Evolutionary conservation across 2,113 vertebrate genomes (phyloP), one percentile per base, ranked within the genome.

Genomic region (Psammodynastes pulverulentus): DNA sequence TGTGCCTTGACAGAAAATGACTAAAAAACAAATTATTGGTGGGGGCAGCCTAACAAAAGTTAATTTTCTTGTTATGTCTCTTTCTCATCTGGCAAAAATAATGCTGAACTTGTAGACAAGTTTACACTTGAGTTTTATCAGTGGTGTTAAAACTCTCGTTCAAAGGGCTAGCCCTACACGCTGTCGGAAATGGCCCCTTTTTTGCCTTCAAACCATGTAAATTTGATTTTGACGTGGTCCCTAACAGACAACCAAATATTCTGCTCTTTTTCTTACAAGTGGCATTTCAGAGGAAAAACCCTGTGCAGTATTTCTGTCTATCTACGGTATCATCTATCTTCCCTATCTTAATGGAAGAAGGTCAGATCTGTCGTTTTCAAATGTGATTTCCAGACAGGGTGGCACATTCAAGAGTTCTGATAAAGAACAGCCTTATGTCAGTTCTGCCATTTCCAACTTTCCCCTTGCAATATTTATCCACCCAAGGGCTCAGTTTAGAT

Each of bases 1-100:
- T 86, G 48, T 91, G 29, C 87, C 91, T 93, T 94, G 94, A 51
- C 62, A 91, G 89, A 93, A 94, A 91, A 88, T 53, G 93, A 89
- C 43, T 9, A 48, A 90, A 92, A 93, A 79, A 95, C 56, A 95
- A 93, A 84, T 87, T 43, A 34, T 21, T 17, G 17, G 1, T 17
- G 5, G 24, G 6, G 0, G 0, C 24, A 29, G 1, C 39, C 54
- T 34, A 93, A 56, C 67, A 86, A 89, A 92, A 53, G 90, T 4
- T 1, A 34, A 89, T 86, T 94, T 94, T 94, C 90, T 23, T 95
- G 58, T 72, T 95, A 13, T 43, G 24, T 29, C 13, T 90, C 21
- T 52, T 92, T 87, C 94, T 95, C 49, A n/a, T 62, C 45, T 72
- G 9, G 0, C 3, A 92, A 0, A 93, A 52, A 51, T 53, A 43